Evolutionary conservation across 2,888 invertebrate species (phyloP).

Genomic region (Drosophila vallismaia): DNA sequence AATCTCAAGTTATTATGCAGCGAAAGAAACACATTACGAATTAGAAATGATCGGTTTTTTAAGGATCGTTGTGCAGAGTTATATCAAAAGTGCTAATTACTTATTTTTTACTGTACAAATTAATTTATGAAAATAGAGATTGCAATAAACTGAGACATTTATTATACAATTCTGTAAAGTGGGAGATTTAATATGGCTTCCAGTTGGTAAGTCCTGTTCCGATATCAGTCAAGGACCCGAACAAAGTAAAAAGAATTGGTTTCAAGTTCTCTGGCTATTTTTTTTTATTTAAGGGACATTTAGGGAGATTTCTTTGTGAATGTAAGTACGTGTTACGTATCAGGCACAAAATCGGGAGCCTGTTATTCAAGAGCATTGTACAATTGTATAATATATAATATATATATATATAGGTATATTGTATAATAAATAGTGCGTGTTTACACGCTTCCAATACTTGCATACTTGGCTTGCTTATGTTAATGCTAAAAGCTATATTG

Average conservation of each 20-base stretch:
- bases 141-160: conserved; percentile 58
- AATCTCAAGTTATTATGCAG: conserved; percentile 29
- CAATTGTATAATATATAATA: conserved; percentile 17
- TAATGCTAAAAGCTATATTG: conserved; percentile 52
- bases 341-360: conserved; percentile 62
- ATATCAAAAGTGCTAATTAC: conserved; percentile 55
- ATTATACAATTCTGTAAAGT: conserved; percentile 2
- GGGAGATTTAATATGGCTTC: too few species aligned
- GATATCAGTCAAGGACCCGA: too few species aligned
- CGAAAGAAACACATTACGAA: conserved; percentile 36
- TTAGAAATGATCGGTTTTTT: conserved; percentile 28
- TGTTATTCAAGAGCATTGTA: conserved; percentile 35
- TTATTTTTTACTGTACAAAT: conserved; percentile 62
- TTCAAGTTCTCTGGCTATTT: conserved; percentile 1
- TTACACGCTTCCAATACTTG: conserved; percentile 63
- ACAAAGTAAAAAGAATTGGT: neutral
- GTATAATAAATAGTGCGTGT: conserved; percentile 51
- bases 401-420: conserved; percentile 7
- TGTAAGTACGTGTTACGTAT: conserved; percentile 32
- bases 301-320: neutral
- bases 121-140: conserved; percentile 48
- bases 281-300: neutral
- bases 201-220: too few species aligned
- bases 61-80: conserved; percentile 22
- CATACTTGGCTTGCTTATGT: conserved; percentile 61